A percentile compares a stretch with the other conserved stretches of the same genome.
These are phyloP conservation scores for Lycocerus yunnanus DNA, from an alignment of 2,888 invertebrate genomes.

Conservation along the genomic window DNA sequence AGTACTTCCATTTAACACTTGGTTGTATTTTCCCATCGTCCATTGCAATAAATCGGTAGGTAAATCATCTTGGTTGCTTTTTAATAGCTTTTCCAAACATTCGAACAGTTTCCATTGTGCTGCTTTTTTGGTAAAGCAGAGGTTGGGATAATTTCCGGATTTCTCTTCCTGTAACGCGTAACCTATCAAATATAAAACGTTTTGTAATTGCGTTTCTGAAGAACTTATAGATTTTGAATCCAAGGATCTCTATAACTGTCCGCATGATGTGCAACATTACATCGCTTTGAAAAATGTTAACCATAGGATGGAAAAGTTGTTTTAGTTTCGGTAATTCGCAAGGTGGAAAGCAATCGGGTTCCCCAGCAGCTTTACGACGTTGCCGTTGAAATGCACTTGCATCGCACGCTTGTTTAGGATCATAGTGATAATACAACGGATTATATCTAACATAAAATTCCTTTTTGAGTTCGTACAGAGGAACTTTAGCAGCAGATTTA, in stretches of 20 bases:
- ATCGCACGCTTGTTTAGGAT: constrained; percentile 85
- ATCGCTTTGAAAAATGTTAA: constrained; percentile 85
- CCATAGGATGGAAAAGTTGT: constrained; percentile 77
- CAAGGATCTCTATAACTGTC: constrained; percentile 75
- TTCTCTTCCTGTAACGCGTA: constrained; percentile 92
- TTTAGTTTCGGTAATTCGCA: constrained; percentile 78
- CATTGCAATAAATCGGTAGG: constrained; percentile 84
- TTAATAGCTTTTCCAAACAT: constrained; percentile 73
- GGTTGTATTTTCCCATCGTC: constrained; percentile 77
- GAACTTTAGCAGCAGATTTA: constrained; percentile 78
- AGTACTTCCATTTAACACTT: constrained; percentile 57
- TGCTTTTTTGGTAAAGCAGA: constrained; percentile 81
- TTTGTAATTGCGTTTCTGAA: constrained; percentile 90
- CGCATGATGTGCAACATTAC: constrained; percentile 85
- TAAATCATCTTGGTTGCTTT: constrained; percentile 76
- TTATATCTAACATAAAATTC: constrained; percentile 87
- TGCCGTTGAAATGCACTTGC: constrained; percentile 91
- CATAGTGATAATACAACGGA: constrained; percentile 97
- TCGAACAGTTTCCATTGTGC: constrained; percentile 70
- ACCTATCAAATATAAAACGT: constrained; percentile 89
- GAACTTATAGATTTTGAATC: constrained; percentile 77
- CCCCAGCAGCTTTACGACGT: constrained; percentile 75
- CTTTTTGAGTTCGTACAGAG: constrained; percentile 89
- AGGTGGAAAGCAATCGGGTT: constrained; percentile 88
- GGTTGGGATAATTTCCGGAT: constrained; percentile 74